A percentile compares a stretch with the other conserved stretches of the same genome.
Conservation (phyloP, 2,113 vertebrate genomes). For the Zapornia atra region DNA sequence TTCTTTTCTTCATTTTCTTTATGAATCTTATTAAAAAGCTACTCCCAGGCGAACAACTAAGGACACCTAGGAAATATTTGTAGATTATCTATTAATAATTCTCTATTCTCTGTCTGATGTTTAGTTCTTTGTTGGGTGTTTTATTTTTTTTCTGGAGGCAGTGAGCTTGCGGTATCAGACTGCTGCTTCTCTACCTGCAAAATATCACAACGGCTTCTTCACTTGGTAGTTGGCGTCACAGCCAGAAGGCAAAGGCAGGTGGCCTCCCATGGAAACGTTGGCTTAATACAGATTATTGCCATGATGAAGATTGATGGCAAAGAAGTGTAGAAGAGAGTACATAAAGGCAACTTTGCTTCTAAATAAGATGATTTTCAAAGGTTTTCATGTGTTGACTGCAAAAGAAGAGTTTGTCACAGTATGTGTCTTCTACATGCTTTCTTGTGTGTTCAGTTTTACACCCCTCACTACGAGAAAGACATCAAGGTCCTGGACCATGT, state of each 20-base stretch:
- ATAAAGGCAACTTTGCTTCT: not conserved
- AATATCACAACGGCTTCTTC: not conserved
- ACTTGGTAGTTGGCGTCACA: not conserved
- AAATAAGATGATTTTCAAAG: not conserved
- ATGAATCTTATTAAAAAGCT: not conserved
- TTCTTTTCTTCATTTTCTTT: not conserved
- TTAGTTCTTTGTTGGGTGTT: too few species aligned
- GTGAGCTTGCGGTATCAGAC: too few species aligned
- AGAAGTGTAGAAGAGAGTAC: not conserved
- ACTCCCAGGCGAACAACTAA: not conserved
- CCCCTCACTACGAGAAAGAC: too few species aligned
- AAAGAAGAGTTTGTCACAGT: not conserved
- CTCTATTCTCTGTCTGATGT: not conserved
- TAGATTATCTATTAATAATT: not conserved
- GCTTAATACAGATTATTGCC: not conserved
- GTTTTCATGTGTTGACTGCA: not conserved
- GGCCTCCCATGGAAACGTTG: accelerated
- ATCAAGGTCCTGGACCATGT: too few species aligned
- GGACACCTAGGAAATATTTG: not conserved
- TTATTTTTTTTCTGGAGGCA: too few species aligned
- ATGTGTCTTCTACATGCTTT: not conserved
- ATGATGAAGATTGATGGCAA: not conserved
- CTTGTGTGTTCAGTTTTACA: too few species aligned
- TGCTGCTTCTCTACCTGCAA: not conserved
- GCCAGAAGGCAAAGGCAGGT: not conserved